phyloP scores from a whole-genome alignment of 2,113 vertebrate species.

The Elaphurus davidianus region DNA sequence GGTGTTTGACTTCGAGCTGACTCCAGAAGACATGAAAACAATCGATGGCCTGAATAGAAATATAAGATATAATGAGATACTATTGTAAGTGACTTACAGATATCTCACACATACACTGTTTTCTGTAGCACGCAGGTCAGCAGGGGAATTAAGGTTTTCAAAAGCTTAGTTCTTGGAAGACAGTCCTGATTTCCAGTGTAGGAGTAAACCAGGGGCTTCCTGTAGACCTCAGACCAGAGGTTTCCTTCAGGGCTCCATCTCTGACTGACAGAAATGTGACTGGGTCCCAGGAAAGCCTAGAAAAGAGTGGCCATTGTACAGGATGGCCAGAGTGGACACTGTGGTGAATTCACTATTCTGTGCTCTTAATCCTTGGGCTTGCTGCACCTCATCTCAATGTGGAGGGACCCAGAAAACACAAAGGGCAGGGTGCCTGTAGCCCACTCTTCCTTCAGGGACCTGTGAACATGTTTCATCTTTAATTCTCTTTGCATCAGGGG shows the following conservation, averaged over 20 bases:
- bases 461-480: background rate
- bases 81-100: background rate
- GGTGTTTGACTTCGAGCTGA: constrained; percentile 54
- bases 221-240: background rate
- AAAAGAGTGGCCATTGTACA: too few relatives aligned
- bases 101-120: background rate
- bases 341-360: background rate
- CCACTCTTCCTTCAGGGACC: background rate
- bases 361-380: background rate
- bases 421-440: too few relatives aligned
- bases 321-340: background rate
- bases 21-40: constrained; percentile 45
- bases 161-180: background rate
- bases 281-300: background rate
- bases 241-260: background rate
- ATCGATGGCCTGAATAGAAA: constrained; percentile 49
- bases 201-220: background rate
- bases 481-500: background rate
- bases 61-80: background rate
- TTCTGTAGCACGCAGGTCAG: background rate
- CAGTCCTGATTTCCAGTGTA: background rate
- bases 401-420: too few relatives aligned
- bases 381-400: background rate
- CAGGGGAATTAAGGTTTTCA: background rate
- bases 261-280: background rate